Conservation (phyloP, 2,113 vertebrate species). For the Electrona antarctica region DNA sequence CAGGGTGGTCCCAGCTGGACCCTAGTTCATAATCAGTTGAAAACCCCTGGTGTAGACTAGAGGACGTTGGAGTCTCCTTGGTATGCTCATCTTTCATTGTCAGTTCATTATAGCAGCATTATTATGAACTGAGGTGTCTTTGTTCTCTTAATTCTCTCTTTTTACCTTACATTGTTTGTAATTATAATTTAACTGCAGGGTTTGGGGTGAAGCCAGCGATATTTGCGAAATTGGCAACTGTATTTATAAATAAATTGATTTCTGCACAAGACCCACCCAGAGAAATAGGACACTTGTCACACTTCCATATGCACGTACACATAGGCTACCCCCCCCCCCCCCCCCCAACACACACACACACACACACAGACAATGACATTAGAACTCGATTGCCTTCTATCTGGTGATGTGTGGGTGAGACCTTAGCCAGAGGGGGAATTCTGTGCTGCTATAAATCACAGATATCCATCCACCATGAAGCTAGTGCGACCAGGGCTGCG, state of each 20-base stretch:
- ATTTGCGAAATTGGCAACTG: conserved; percentile 28
- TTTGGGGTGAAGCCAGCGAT: conserved; percentile 29
- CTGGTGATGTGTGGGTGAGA: conserved; percentile 15
- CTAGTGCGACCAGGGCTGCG: conserved; percentile 1
- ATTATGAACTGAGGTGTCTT: not conserved
- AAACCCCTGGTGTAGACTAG: too few species aligned
- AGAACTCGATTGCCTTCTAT: conserved; percentile 26
- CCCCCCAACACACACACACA: conserved; percentile 2
- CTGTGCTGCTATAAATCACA: conserved; percentile 10
- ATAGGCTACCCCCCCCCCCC: not conserved
- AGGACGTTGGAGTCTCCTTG: not conserved
- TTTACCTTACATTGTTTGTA: conserved; percentile 1
- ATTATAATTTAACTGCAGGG: not conserved
- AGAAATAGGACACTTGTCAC: conserved; percentile 43
- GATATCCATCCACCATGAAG: conserved; percentile 13
- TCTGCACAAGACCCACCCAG: conserved; percentile 16
- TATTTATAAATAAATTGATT: conserved; percentile 55
- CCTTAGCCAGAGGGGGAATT: conserved; percentile 22
- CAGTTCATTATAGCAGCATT: not conserved
- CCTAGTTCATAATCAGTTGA: too few species aligned
- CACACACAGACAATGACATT: not conserved
- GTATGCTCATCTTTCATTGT: conserved; percentile 1
- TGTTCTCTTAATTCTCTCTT: conserved; percentile 5
- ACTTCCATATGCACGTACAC: not conserved
- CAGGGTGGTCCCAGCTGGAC: too few species aligned